Base-by-base conservation (phyloP, 1,140 invertebrate species). In the Camponotus pennsylvanicus region DNA sequence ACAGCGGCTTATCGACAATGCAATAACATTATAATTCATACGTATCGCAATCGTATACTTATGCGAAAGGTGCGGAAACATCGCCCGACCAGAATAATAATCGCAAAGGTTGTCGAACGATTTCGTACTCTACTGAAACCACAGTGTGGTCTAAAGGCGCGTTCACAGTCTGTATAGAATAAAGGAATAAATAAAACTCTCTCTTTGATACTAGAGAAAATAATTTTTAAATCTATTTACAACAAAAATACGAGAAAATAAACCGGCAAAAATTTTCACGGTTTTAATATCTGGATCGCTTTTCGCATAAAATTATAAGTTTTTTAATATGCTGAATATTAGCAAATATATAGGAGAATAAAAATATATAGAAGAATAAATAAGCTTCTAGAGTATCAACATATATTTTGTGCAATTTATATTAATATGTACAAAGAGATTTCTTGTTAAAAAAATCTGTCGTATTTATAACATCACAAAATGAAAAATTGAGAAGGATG, bases 11-110 rank as follows among this genome's bases (percentile, higher is more conserved):
- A 86, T 87, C 88, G 89, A 63, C 64, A 42, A 66, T 49, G 45
- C 64, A 37, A 85, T 79, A 49, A 88, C 88, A 69, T 85, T 85
- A 67, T 90, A 80, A 85, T 73, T 85, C 77, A 87, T 76, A 86
- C 85, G 52, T 89, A 67, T 64, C 49, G 85, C 73, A 77, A 83
- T 83, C 71, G 70, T 66, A 61, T 64, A 75, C 71, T 89, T 63
- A 59, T 73, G 85, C 79, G 63, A 57, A 85, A 61, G 59, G 42
- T 34, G 42, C 32, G 21, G 86, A 86, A 75, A 78, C 78, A 42
- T 45, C n/a, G 49, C 55, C 70, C 7, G 79, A 37, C 32, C n/a
- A 57, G 80, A 90, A 90, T 90, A 80, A 76, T 71, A 88, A 90
- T 42, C 49, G 73, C 21, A 34, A 40, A 32, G 15, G 63, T 85